phyloP scores from a whole-genome alignment of 2,888 invertebrate genomes.

The Sympetrum striolatum region DNA sequence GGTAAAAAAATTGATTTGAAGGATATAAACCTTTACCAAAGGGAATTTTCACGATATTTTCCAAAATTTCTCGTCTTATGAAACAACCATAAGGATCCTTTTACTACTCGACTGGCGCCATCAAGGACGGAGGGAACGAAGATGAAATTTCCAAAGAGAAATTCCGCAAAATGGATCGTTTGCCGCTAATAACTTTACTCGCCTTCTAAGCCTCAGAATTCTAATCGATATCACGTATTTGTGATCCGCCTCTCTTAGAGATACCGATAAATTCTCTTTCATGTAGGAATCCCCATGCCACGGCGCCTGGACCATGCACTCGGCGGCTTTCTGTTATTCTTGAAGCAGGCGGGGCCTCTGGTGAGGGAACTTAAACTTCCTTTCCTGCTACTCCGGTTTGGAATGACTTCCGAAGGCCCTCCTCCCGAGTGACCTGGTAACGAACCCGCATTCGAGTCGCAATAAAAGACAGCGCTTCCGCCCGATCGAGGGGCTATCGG shows the following conservation, averaged over 20 bases:
- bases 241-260: background rate
- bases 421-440: background rate
- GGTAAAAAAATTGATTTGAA: no score
- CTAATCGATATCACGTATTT: background rate
- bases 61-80: no score
- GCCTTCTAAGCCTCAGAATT: no score
- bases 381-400: background rate
- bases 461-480: background rate
- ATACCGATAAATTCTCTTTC: background rate
- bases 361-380: background rate
- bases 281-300: background rate
- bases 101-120: no score
- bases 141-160: no score
- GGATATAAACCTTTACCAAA: no score
- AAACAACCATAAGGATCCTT: no score
- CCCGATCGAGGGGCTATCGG: background rate
- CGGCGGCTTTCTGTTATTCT: background rate
- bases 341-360: background rate
- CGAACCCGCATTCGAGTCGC: background rate
- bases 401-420: background rate
- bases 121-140: no score
- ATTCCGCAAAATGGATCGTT: background rate
- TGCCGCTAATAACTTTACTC: background rate
- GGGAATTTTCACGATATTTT: no score
- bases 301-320: background rate